Evolutionary conservation across 2,797 vertebrate genomes (phyloP).

Genomic region (Dromococcyx pavoninus): DNA sequence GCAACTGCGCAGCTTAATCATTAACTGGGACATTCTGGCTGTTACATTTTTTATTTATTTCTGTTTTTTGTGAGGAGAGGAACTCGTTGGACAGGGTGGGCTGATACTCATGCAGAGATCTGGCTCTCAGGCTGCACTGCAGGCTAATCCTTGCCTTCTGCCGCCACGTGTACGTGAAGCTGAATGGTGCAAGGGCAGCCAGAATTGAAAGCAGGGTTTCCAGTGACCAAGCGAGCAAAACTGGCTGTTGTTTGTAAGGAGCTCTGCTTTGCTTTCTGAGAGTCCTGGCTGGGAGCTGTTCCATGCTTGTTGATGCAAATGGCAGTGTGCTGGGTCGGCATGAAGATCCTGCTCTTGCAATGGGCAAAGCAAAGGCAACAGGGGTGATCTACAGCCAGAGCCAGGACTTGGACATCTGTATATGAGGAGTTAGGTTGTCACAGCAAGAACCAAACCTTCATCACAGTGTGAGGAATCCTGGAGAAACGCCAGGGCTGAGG

Average conservation of each 20-base stretch:
- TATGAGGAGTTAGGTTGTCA: neutral
- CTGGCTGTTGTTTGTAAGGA: neutral
- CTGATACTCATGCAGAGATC: neutral
- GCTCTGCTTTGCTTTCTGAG: neutral
- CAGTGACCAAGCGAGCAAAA: neutral
- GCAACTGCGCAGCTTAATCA: conserved; percentile 39
- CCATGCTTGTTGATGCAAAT: fast-evolving
- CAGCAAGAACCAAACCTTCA: neutral
- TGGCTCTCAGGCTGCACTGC: neutral
- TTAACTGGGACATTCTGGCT: conserved; percentile 48
- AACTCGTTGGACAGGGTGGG: neutral
- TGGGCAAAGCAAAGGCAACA: neutral
- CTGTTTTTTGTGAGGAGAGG: conserved; percentile 3
- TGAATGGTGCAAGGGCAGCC: neutral
- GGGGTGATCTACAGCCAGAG: too few relatives aligned
- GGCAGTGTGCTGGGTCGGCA: neutral
- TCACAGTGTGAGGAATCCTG: neutral
- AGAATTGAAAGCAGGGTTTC: neutral
- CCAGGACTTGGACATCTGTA: neutral
- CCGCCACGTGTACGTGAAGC: fast-evolving
- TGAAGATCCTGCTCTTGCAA: fast-evolving
- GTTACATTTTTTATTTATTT: conserved; percentile 40
- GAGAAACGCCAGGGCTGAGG: neutral
- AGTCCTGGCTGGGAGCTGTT: neutral
- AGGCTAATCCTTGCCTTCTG: neutral